phyloP scores from a whole-genome alignment of 2,113 vertebrate species.

The Scatophagus argus region DNA sequence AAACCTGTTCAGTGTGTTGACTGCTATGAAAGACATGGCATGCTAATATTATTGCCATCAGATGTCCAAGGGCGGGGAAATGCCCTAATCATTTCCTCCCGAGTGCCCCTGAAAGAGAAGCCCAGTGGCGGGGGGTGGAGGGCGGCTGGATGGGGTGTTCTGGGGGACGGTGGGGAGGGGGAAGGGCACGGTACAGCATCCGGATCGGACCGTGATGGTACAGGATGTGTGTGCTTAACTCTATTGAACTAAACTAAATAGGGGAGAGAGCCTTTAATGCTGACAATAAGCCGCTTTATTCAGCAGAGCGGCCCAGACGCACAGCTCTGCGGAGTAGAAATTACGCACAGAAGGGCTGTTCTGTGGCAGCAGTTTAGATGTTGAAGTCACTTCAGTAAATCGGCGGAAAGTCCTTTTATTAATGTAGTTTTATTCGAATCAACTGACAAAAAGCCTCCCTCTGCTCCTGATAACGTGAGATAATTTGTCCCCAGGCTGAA shows the following conservation, averaged over 20 bases:
- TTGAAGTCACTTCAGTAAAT: constrained; percentile 31
- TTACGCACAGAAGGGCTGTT: constrained; percentile 46
- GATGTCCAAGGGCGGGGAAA: constrained; percentile 75
- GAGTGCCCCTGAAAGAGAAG: constrained; percentile 71
- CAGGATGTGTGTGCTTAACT: constrained; percentile 76
- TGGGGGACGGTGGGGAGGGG: neutral
- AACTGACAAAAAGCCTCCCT: constrained; percentile 21
- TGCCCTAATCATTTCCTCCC: constrained; percentile 71
- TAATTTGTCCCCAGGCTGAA: constrained; percentile 61
- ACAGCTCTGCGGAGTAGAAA: constrained; percentile 67
- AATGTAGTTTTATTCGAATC: constrained; percentile 24
- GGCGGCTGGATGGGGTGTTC: constrained; percentile 37
- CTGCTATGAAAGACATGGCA: constrained; percentile 51
- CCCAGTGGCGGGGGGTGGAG: constrained; percentile 37
- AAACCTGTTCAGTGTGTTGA: constrained; percentile 38
- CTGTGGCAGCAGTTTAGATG: constrained; percentile 34
- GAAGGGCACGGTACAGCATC: constrained; percentile 50
- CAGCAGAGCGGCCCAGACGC: constrained; percentile 65
- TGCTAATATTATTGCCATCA: constrained; percentile 79
- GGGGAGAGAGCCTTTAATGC: constrained; percentile 78
- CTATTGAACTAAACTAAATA: constrained; percentile 73
- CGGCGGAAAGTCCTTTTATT: constrained; percentile 44
- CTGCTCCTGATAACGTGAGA: constrained; percentile 42
- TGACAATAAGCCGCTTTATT: constrained; percentile 75
- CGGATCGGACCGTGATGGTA: constrained; percentile 54